A percentile compares a stretch with the other conserved stretches of the same genome.
Evolutionary conservation across 2,113 vertebrate species (phyloP).

Genomic region (Saguinus imperator): DNA sequence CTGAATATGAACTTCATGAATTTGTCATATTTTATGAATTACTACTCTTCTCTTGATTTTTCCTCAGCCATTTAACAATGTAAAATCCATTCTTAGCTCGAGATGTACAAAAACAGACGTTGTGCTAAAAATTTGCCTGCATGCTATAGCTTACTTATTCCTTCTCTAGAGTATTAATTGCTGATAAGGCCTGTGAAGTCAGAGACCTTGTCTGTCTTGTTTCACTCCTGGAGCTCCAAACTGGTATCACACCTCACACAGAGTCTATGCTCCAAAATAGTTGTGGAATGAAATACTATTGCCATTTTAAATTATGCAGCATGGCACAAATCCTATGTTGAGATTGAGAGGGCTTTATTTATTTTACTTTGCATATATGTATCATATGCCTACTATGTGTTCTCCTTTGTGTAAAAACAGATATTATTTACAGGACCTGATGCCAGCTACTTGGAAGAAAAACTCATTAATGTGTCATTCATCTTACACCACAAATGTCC

Average conservation of each 20-base stretch:
- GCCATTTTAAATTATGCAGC: neutral
- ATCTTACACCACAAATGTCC: constrained; percentile 10
- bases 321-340: neutral
- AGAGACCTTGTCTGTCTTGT: neutral
- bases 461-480: constrained; percentile 63
- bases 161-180: neutral
- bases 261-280: neutral
- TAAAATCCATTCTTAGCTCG: neutral
- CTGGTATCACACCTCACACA: neutral
- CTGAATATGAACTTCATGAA: neutral
- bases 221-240: constrained; percentile 40
- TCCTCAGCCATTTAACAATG: neutral
- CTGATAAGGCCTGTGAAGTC: neutral
- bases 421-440: constrained; percentile 20
- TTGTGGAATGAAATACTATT: constrained; percentile 34
- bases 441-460: constrained; percentile 39
- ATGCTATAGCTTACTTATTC: neutral
- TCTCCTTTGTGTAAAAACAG: neutral
- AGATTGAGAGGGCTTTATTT: constrained; percentile 15
- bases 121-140: neutral
- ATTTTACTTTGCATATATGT: neutral
- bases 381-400: constrained; percentile 31
- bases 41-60: neutral
- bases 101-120: neutral
- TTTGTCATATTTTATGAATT: neutral